These are phyloP conservation scores for Drosophila chauvacae DNA, from an alignment of 1,140 invertebrate species.

Conservation along the genomic window DNA sequence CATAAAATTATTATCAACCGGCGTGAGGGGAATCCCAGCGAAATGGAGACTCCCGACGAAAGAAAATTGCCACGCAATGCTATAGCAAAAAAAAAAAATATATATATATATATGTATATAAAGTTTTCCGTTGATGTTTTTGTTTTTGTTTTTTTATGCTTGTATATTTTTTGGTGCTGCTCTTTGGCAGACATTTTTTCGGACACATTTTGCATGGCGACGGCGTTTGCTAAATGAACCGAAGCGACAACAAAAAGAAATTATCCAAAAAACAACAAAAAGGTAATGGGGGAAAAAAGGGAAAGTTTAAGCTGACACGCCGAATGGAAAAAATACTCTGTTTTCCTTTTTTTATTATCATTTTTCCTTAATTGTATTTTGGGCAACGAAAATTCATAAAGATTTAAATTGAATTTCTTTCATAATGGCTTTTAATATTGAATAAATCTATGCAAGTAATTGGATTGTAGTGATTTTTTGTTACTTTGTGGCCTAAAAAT, in stretches of 20 bases:
- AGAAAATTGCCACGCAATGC: slow-evolving; percentile 62
- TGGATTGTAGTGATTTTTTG: not conserved
- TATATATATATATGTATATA: slow-evolving; percentile 37
- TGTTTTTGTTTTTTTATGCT: slow-evolving; percentile 14
- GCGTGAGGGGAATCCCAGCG: slow-evolving; percentile 46
- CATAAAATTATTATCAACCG: slow-evolving; percentile 80
- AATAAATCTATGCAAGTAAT: not conserved
- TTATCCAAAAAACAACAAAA: slow-evolving; percentile 28
- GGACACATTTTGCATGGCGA: slow-evolving; percentile 72
- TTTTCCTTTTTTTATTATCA: not conserved
- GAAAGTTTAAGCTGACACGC: slow-evolving; percentile 9
- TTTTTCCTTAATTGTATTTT: slow-evolving; percentile 8
- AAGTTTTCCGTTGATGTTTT: slow-evolving; percentile 51
- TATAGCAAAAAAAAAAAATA: slow-evolving; percentile 30
- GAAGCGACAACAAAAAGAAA: slow-evolving; percentile 60
- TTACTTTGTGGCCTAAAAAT: too few relatives aligned
- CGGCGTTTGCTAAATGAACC: slow-evolving; percentile 74
- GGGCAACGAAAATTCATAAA: not conserved
- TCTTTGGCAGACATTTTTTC: slow-evolving; percentile 59
- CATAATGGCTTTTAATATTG: not conserved
- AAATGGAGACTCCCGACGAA: slow-evolving; percentile 40
- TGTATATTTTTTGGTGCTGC: slow-evolving; percentile 38
- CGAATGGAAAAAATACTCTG: slow-evolving; percentile 17
- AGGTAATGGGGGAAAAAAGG: slow-evolving; percentile 20
- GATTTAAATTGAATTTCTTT: slow-evolving; percentile 6